Percentiles rank a stretch among this genome's conserved stretches.
Evolutionary conservation across 1,140 invertebrate genomes (phyloP).

Genomic region (Holotrichia oblita): DNA sequence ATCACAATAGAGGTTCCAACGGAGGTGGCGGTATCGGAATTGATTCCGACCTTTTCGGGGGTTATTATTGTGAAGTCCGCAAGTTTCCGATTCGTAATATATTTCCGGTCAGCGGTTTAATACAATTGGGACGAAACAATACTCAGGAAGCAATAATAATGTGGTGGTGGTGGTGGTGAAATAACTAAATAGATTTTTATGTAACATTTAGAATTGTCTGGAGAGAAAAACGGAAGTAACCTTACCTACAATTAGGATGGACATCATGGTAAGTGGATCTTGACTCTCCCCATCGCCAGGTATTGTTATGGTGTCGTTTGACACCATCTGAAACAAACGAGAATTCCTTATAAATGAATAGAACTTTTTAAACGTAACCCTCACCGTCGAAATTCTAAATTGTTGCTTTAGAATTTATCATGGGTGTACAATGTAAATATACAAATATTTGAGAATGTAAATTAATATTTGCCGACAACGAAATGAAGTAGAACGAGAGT

Average conservation of each 20-base stretch:
- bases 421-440: not conserved
- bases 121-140: not conserved
- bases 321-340: constrained; percentile 51
- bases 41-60: not conserved
- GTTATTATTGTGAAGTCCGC: not conserved
- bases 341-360: not conserved
- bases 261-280: constrained; percentile 74
- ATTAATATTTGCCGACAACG: constrained; percentile 25
- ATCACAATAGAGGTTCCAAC: not conserved
- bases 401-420: not conserved
- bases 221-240: constrained; percentile 47
- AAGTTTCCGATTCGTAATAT: not conserved
- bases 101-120: not conserved
- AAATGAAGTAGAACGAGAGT: not conserved
- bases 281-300: constrained; percentile 72
- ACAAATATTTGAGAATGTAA: constrained; percentile 20
- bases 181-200: not conserved
- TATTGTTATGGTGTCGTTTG: constrained; percentile 58
- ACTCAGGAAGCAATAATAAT: not conserved
- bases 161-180: not conserved
- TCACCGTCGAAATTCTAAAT: not conserved
- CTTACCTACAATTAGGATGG: constrained; percentile 79
- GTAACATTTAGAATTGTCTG: not conserved
- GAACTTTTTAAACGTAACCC: not conserved
- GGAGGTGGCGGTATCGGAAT: not conserved